Evolutionary conservation across 1,140 invertebrate species (phyloP), one percentile per base, ranked within the genome.

Genomic region (Helicoverpa zea): DNA sequence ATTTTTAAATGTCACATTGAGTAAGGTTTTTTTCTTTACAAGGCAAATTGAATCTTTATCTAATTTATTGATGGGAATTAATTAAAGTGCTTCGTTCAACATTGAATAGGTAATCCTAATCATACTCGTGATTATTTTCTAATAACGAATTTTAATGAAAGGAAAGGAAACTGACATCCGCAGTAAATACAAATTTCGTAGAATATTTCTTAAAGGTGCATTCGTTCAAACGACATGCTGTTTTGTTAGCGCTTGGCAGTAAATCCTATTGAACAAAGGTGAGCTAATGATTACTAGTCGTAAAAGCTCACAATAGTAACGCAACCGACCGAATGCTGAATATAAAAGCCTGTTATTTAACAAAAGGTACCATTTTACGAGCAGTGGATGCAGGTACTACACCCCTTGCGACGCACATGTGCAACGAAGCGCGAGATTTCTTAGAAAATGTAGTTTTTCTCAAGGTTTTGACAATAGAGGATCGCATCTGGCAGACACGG

Each of bases 401-500:
- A 85, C 77, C 82, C 80, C 76, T 77, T 49, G 13, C 51, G 11
- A 18, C 68, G 84, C 86, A 87, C 86, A 89, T 88, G 86, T 88
- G 89, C 80, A 68, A 72, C 76, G 81, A 88, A 86, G 76, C 61
- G 49, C 10, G 29, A 49, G 35, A 80, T 83, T 89, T 89, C 85
- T 81, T 30, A 79, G 88, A 90, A 89, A 83, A 75, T 73, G 59
- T 43, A 51, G 70, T 81, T 85, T 84, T 85, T 87, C 47, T 81
- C 73, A 23, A 54, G 47, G n/a, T 49, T 43, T 61, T 52, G 35
- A 88, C 83, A 90, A 89, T 86, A 70, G 83, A 43, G 30, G 78
- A 43, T 66, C 79, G 83, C 89, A 90, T 90, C 89, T 90, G 88
- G 87, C 84, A 91, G 90, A 91, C 90, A 83, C 66, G 58, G 84